A percentile compares a stretch with the other conserved stretches of the same genome.
Evolutionary conservation across 2,797 vertebrate genomes (phyloP).

Genomic region (Clarias platycephalus): DNA sequence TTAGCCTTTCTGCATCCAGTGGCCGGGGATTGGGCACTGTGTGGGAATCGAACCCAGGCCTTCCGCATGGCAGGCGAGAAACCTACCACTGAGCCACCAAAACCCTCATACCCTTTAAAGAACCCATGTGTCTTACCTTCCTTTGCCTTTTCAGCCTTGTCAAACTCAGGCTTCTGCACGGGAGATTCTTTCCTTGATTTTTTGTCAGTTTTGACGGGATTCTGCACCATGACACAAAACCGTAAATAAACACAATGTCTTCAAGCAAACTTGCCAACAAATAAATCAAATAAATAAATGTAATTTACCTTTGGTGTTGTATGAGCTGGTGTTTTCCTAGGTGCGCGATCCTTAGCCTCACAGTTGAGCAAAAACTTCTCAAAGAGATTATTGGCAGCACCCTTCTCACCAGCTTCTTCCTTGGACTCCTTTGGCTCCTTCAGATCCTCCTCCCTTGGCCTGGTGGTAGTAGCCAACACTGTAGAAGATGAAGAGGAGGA

Average conservation of each 20-base stretch:
- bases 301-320: slow-evolving; percentile 68
- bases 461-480: slow-evolving; percentile 50
- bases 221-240: slow-evolving; percentile 52
- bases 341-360: slow-evolving; percentile 76
- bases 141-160: slow-evolving; percentile 78
- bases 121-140: slow-evolving; percentile 75
- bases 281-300: background rate
- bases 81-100: too few relatives aligned
- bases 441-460: slow-evolving; percentile 64
- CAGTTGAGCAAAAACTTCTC: slow-evolving; percentile 78
- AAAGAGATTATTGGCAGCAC: slow-evolving; percentile 71
- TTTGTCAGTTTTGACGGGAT: slow-evolving; percentile 72
- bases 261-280: background rate
- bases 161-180: slow-evolving; percentile 78
- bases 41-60: too few relatives aligned
- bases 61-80: too few relatives aligned
- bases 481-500: slow-evolving; percentile 59
- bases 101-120: too few relatives aligned
- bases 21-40: too few relatives aligned
- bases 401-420: slow-evolving; percentile 70
- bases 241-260: background rate
- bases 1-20: too few relatives aligned
- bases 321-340: slow-evolving; percentile 63
- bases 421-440: slow-evolving; percentile 69
- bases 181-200: slow-evolving; percentile 73